Evolutionary conservation across 1,140 invertebrate genomes (phyloP).

Genomic region (Zelostemma sp.): DNA sequence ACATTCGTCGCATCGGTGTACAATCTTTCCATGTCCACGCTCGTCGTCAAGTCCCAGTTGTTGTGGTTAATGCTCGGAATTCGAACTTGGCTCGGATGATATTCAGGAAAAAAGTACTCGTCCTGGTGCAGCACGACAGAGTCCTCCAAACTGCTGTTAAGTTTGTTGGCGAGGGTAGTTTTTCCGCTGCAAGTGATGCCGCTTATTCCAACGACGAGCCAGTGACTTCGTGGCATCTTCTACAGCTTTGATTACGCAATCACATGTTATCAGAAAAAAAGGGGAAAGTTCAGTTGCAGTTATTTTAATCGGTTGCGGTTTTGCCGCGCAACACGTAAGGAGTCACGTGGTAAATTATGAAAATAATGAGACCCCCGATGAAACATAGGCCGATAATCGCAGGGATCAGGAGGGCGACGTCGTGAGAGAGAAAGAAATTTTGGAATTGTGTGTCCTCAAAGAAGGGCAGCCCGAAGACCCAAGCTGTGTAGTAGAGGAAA

Average conservation of each 20-base stretch:
- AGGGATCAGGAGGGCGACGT: constrained; percentile 74
- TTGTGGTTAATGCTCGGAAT: constrained; percentile 78
- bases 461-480: constrained; percentile 79
- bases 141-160: constrained; percentile 71
- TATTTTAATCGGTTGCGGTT: constrained; percentile 21
- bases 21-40: constrained; percentile 83
- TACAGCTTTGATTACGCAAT: neutral
- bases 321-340: constrained; percentile 36
- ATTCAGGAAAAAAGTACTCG: constrained; percentile 79
- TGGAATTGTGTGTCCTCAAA: constrained; percentile 74
- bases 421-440: constrained; percentile 74
- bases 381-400: constrained; percentile 75
- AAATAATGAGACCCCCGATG: constrained; percentile 75
- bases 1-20: constrained; percentile 70
- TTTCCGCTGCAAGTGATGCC: constrained; percentile 87
- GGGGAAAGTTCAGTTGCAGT: too few species aligned
- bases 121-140: constrained; percentile 80
- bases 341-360: constrained; percentile 75
- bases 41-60: constrained; percentile 83
- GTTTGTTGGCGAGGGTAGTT: constrained; percentile 76
- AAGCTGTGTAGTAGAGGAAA: constrained; percentile 76
- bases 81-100: constrained; percentile 77
- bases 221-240: constrained; percentile 65
- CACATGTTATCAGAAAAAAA: neutral
- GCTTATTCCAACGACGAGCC: constrained; percentile 80